Evolutionary conservation across 2,888 invertebrate genomes (phyloP), one percentile per base, ranked within the genome.

Genomic region (Amblyjoppa fuscipennis): DNA sequence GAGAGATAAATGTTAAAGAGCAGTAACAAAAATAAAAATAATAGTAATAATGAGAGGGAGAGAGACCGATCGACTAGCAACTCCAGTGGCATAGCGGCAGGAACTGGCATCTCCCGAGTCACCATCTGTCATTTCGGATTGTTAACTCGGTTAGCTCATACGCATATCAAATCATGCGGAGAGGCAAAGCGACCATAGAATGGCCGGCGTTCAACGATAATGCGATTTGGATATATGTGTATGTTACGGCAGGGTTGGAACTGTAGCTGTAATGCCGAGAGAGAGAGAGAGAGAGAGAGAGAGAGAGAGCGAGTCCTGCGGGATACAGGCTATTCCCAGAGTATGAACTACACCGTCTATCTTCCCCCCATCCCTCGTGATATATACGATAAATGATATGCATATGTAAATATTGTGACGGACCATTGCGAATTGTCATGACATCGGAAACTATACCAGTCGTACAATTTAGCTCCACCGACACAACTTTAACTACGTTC

Each of bases 321-420:
- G 94, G 94, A 93, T 91, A 77, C 41, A 16, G 66, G 34, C 61
- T 51, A 87, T 87, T 87, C 87, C 81, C 78, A 75, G 70, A 79
- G 74, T 75, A 75, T 82, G 25, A 76, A 68, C 81, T 69, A 31
- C 28, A 9, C 83, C 76, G 61, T 34, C 75, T 49, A 66, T 85
- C 83, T 84, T 61, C 69, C 69, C 80, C 61, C 16, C n/a, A 78
- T 88, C 86, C 91, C 93, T 90, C 86, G 80, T 88, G 89, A 87
- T 89, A 84, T 84, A 91, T 91, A 88, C 90, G 88, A 91, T 90
- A 92, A 93, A 91, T 91, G 91, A 92, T 93, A 94, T 93, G 93
- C 94, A 93, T 94, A 94, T 94, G 93, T 93, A 94, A 94, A 94
- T 94, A 93, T 90, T 90, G 90, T 89, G 91, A 92, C 88, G 90